Evolutionary conservation across 2,888 invertebrate genomes (phyloP), one percentile per base, ranked within the genome.

Genomic region (Dryococelus australis): DNA sequence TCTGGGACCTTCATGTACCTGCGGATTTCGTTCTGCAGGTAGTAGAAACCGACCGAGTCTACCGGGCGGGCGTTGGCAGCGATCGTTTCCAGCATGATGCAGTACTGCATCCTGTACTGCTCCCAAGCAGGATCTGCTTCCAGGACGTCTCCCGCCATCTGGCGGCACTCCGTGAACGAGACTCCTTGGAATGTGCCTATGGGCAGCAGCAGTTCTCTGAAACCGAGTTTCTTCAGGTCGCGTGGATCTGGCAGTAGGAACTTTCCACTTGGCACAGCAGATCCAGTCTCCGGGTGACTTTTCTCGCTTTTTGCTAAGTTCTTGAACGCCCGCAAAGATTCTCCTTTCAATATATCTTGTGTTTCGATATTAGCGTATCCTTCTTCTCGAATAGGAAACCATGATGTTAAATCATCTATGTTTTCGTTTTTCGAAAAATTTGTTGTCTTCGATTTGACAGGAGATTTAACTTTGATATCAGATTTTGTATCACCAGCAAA

Each of bases 181-280:
- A 65, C 65, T 65, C 65, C 65, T 65, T 24, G 65, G 65, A 65
- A 65, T 24, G 65, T 65, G 65, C 65, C 65, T 65, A 65, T 65
- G 65, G 65, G 65, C 65, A 65, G 65, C 65, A n/a, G 3, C 0
- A 65, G 6, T 16, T 16, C 24, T n/a, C 65, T 65, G 13, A 65
- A 24, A 1, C 24, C 1, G 65, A 47, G 47, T 47, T 16, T 3
- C 47, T 47, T 16, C 10, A 47, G 47, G 16, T 47, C 12, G 47
- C 10, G 35, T 35, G 35, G 35, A 35, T 35, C 35, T 35, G 35
- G 4, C 35, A 35, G 2, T 35, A 35, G 35, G 35, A 35, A 35
- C 35, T 35, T 16, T 51, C 12, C 51, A 51, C 51, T 51, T 24
- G 65, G 65, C 20, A 24, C 13, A 65, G 65, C 65, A 24, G 65